Percentiles rank a stretch among this genome's conserved stretches.
phyloP scores from a whole-genome alignment of 2,797 vertebrate genomes.

The Chelmon rostratus region DNA sequence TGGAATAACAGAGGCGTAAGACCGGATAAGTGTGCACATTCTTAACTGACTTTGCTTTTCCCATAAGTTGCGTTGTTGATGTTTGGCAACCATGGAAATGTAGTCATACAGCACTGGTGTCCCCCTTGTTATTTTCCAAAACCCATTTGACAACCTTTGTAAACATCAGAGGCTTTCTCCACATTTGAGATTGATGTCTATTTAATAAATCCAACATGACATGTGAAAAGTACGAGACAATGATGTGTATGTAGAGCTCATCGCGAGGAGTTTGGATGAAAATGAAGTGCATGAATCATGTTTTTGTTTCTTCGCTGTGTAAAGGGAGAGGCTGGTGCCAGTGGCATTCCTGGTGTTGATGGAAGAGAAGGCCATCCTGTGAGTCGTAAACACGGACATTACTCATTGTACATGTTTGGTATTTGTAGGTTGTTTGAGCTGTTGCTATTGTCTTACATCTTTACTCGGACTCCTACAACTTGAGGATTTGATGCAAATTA shows the following conservation, averaged over 20 bases:
- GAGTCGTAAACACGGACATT: constrained; percentile 76
- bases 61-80: constrained; percentile 51
- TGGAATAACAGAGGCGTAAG: constrained; percentile 39
- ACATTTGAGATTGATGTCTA: constrained; percentile 17
- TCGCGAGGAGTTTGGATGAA: not conserved
- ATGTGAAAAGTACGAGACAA: not conserved
- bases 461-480: not conserved
- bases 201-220: constrained; percentile 20
- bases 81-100: constrained; percentile 66
- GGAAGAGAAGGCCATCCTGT: constrained; percentile 92
- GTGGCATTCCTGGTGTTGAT: constrained; percentile 90
- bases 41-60: constrained; percentile 39
- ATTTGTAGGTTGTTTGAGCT: constrained; percentile 3
- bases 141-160: constrained; percentile 27
- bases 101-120: constrained; percentile 50
- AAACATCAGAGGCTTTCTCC: constrained; percentile 28
- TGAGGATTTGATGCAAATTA: constrained; percentile 20
- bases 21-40: constrained; percentile 37
- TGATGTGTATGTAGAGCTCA: not conserved
- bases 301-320: constrained; percentile 30
- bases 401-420: constrained; percentile 7
- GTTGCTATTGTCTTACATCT: not conserved
- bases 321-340: constrained; percentile 92
- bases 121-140: constrained; percentile 54
- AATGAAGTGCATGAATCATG: constrained; percentile 1